phyloP scores from a whole-genome alignment of 2,113 vertebrate species.

The Pagrus major region DNA sequence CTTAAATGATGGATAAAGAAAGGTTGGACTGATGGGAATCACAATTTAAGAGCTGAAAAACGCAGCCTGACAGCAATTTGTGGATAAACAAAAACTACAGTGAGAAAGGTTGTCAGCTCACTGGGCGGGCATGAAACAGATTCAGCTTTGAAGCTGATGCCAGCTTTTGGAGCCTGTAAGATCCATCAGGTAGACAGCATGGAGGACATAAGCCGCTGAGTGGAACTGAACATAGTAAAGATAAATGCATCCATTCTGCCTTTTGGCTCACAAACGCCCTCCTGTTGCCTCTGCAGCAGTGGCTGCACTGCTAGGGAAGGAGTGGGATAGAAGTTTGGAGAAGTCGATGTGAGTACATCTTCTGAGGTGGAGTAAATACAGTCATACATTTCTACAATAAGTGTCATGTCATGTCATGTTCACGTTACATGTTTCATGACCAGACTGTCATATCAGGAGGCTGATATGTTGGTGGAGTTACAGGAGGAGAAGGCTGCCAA shows the following conservation, averaged over 20 bases:
- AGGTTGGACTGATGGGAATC: neutral
- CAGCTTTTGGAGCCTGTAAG: conserved; percentile 48
- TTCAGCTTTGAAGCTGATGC: conserved; percentile 51
- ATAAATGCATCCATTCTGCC: conserved; percentile 54
- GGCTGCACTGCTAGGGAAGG: conserved; percentile 24
- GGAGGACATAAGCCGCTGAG: conserved; percentile 48
- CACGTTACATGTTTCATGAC: too few relatives aligned
- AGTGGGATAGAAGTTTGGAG: neutral
- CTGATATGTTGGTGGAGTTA: too few relatives aligned
- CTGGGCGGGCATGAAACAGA: conserved; percentile 31
- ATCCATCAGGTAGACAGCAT: conserved; percentile 65
- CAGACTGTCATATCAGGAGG: too few relatives aligned
- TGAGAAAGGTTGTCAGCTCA: conserved; percentile 24
- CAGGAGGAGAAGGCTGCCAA: too few relatives aligned
- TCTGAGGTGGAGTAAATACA: conserved; percentile 5
- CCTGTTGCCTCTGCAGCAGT: conserved; percentile 10
- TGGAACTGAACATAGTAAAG: conserved; percentile 51
- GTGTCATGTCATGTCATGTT: too few relatives aligned
- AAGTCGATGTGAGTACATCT: neutral
- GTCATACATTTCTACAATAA: neutral
- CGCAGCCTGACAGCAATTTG: neutral
- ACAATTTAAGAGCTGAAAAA: neutral
- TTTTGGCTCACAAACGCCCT: conserved; percentile 39
- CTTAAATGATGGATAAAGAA: conserved; percentile 10
- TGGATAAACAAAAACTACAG: conserved; percentile 31